Evolutionary conservation across 2,113 vertebrate genomes (phyloP).

Genomic region (Gadus macrocephalus): DNA sequence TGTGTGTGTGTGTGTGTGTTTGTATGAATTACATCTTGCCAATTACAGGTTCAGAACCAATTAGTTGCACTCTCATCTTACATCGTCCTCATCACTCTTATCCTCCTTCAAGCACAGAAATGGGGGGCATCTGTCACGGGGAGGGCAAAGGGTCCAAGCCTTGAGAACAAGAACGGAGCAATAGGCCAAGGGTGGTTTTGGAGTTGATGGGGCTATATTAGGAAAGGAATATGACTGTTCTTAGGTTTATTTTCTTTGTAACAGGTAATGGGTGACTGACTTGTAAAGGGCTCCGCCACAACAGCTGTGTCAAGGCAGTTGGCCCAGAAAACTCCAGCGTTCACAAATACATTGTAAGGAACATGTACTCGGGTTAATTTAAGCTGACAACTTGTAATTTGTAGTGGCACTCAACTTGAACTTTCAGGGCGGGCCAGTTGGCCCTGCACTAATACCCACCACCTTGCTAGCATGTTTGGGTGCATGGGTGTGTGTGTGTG

Average conservation of each 20-base stretch:
- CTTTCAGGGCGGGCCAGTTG: slow-evolving; percentile 62
- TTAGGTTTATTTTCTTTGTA: slow-evolving; percentile 10
- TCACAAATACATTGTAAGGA: slow-evolving; percentile 52
- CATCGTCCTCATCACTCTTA: slow-evolving; percentile 49
- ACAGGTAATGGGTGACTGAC: slow-evolving; percentile 46
- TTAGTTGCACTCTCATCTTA: slow-evolving; percentile 75
- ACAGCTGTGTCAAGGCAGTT: slow-evolving; percentile 52
- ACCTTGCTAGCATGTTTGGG: slow-evolving; percentile 39
- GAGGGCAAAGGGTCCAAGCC: slow-evolving; percentile 29
- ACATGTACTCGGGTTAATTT: slow-evolving; percentile 55
- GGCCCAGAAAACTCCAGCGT: slow-evolving; percentile 55
- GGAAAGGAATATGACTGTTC: slow-evolving; percentile 2
- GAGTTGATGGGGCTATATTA: neutral
- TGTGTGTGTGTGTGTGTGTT: too few species aligned
- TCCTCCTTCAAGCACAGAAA: slow-evolving; percentile 35
- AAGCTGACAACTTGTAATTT: slow-evolving; percentile 67
- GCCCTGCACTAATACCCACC: slow-evolving; percentile 53
- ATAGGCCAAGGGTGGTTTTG: slow-evolving; percentile 7
- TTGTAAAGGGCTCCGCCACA: slow-evolving; percentile 39
- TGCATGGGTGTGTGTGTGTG: slow-evolving; percentile 9
- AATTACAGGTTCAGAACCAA: slow-evolving; percentile 76
- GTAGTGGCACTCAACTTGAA: slow-evolving; percentile 61
- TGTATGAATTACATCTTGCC: slow-evolving; percentile 70
- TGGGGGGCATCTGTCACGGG: slow-evolving; percentile 60
- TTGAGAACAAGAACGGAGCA: slow-evolving; percentile 3